phyloP scores from a whole-genome alignment of 2,888 invertebrate species.

The Dasysyrphus albostriatus region DNA sequence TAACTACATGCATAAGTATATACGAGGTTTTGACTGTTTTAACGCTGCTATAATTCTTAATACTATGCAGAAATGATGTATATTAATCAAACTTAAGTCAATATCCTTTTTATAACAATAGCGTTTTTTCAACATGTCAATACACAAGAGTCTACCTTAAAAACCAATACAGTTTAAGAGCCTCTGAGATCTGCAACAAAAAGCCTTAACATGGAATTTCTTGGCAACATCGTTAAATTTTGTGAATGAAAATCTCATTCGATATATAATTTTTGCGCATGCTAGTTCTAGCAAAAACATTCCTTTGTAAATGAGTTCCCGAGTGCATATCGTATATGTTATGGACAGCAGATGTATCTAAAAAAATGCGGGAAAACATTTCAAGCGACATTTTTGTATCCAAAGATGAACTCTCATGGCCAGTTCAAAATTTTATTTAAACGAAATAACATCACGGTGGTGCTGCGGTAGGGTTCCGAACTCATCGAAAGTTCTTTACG shows the following conservation, averaged over 20 bases:
- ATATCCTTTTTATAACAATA: neutral
- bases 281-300: neutral
- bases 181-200: neutral
- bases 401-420: neutral
- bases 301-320: neutral
- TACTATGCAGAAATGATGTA: too few relatives aligned
- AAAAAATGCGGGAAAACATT: constrained; percentile 40
- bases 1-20: too few relatives aligned
- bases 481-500: neutral
- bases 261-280: constrained; percentile 17
- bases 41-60: too few relatives aligned
- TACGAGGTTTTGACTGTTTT: too few relatives aligned
- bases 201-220: neutral
- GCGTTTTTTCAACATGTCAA: neutral
- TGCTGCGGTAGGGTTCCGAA: neutral
- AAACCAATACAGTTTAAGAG: neutral
- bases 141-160: neutral
- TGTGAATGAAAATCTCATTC: constrained; percentile 20
- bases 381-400: constrained; percentile 10
- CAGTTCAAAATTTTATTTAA: constrained; percentile 13
- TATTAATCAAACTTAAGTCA: too few relatives aligned
- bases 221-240: neutral
- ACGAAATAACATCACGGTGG: neutral
- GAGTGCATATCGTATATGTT: neutral
- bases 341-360: neutral